Base-by-base conservation (phyloP, 2,888 invertebrate species). In the Colostygia pectinataria region DNA sequence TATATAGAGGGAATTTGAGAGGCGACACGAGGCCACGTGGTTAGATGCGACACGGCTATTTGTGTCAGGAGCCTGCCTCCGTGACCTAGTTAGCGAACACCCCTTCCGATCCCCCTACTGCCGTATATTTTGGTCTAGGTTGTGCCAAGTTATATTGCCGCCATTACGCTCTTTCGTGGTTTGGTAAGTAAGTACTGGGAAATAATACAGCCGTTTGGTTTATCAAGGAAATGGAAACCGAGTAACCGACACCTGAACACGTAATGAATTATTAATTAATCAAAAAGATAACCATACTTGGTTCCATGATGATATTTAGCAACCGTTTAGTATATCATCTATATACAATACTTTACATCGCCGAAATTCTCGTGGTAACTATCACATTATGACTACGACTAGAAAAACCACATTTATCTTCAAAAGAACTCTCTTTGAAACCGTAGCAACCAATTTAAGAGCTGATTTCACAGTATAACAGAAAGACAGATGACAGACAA, bases 61-160 rank as follows among this genome's bases (percentile, higher is more conserved):
- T 81, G 87, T 85, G 88, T 88, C 87, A 84, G 88, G 83, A 83
- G 80, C 77, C 71, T 80, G 84, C 82, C 87, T 84, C 89, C 86
- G 83, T 89, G 89, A 89, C 89, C 89, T 71, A 88, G 69, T 87
- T 88, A 59, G 58, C 72, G 55, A 71, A 73, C 82, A 71, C 80
- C 83, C 83, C 80, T 74, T 75, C 71, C 74, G 63, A 61, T 66
- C 66, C 71, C 69, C 74, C 68, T 53, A 71, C 75, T 72, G 73
- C 69, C 77, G 77, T 83, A 81, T 80, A 86, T 83, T 85, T 85
- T 80, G 82, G 86, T 81, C 80, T 84, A 83, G 80, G 77, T 82
- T 82, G 75, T 78, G 71, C 77, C 75, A 74, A 66, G 68, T 68
- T 67, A 70, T 66, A 69, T 66, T 59, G 61, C 55, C 61, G 64